Evolutionary conservation across 2,888 invertebrate genomes (phyloP), one percentile per base, ranked within the genome.

Genomic region (Leucoma salicis): DNA sequence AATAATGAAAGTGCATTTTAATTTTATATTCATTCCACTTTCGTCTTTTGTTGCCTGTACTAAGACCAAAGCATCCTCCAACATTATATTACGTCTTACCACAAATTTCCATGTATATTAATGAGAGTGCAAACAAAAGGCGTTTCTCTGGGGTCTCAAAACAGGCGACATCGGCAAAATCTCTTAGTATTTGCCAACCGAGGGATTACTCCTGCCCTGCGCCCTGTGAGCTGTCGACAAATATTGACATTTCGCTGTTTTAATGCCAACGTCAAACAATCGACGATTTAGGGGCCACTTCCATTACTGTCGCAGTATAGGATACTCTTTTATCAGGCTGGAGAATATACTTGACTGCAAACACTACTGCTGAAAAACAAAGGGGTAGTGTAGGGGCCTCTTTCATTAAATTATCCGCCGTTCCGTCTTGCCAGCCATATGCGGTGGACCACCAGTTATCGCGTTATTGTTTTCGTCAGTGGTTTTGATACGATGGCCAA

Each of bases 211-310:
- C 77, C 75, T 74, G 70, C 62, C 72, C 72, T 74, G 74, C 63
- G 62, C 66, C 51, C 62, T 53, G 66, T 65, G 64, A 63, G 68
- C 68, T 66, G 63, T 66, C 63, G 66, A 65, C 84, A 85, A 88
- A 88, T 88, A 88, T 88, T 88, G 88, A 87, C 86, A 83, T 78
- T 84, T 80, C 78, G 78, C 84, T 77, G 86, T 87, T 88, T 87
- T 88, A 87, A 88, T 88, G 87, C 88, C 82, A 76, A 84, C 87
- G 82, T 85, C 84, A 88, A 88, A 88, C 87, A 88, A 85, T 81
- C 78, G 82, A 66, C 83, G 82, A 85, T 86, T 85, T 84, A 59
- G 39, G 31, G n/a, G 2, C 39, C 42, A 63, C 39, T 79, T 71
- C 2, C 51, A 48, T 46, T 74, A 12, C 29, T 41, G 58, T 15